These are phyloP conservation scores for Ginglymostoma cirratum DNA, from an alignment of 2,113 vertebrate species.

Conservation along the genomic window DNA sequence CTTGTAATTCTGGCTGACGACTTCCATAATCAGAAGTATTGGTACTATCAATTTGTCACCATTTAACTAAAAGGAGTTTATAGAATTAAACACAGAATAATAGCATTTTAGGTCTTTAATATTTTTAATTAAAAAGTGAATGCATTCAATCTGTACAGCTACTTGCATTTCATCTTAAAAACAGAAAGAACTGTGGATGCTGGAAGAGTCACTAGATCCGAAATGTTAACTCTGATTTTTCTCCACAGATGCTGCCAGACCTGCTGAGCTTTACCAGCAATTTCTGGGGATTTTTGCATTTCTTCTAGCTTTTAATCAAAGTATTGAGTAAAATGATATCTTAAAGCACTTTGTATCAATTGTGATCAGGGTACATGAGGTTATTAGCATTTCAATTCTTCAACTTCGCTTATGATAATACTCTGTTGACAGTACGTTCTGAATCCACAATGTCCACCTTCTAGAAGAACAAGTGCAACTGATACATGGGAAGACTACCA, in stretches of 20 bases:
- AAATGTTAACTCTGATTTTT: no score
- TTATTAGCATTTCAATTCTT: background rate
- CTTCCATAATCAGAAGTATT: background rate
- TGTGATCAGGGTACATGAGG: background rate
- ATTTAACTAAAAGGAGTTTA: background rate
- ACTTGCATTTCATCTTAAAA: background rate
- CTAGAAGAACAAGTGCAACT: background rate
- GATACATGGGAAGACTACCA: background rate
- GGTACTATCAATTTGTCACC: background rate
- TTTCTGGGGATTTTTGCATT: background rate
- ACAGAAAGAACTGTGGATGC: no score
- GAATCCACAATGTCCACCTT: background rate
- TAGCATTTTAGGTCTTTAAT: background rate
- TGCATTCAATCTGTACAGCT: background rate
- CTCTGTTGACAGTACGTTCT: background rate
- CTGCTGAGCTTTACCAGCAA: no score
- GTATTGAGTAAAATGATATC: background rate
- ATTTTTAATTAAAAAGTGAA: background rate
- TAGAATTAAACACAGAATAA: background rate
- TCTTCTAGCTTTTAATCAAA: background rate
- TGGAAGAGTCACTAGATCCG: no score
- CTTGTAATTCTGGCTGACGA: background rate
- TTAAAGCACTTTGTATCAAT: background rate
- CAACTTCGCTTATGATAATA: background rate
- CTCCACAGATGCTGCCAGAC: no score